Percentiles rank a stretch among this genome's conserved stretches.
phyloP scores from a whole-genome alignment of 1,140 invertebrate species.

The Ceratina australensis region DNA sequence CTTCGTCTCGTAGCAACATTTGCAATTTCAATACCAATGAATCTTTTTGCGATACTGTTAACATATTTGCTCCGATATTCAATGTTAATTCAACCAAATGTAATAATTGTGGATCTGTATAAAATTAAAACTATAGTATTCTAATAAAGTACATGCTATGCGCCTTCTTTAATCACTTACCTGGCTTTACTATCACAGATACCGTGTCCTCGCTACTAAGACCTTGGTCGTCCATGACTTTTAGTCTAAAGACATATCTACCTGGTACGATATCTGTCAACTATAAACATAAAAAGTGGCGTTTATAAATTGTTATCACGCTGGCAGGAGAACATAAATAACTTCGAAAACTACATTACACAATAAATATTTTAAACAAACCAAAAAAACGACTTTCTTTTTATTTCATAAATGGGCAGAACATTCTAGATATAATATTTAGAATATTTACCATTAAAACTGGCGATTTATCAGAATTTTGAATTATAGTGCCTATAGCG shows the following conservation, averaged over 20 bases:
- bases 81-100: constrained; percentile 91
- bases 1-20: constrained; percentile 86
- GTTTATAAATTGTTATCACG: no score
- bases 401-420: no score
- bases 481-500: constrained; percentile 90
- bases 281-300: constrained; percentile 79
- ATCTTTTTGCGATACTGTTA: constrained; percentile 88
- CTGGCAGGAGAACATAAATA: no score
- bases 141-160: not conserved
- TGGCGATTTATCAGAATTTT: constrained; percentile 86
- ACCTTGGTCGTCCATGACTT: constrained; percentile 94
- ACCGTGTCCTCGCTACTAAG: constrained; percentile 89
- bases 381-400: not conserved
- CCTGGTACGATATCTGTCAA: constrained; percentile 91
- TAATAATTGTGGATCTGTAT: constrained; percentile 84
- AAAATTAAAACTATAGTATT: constrained; percentile 20
- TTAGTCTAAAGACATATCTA: constrained; percentile 92
- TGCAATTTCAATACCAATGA: constrained; percentile 88
- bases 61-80: constrained; percentile 85
- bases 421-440: not conserved
- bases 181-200: constrained; percentile 90
- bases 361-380: not conserved
- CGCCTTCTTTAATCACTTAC: constrained; percentile 69
- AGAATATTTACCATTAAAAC: constrained; percentile 85
- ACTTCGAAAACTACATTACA: no score